A percentile compares a stretch with the other conserved stretches of the same genome.
These are phyloP conservation scores for Sarcophilus harrisii DNA, from an alignment of 2,797 vertebrate genomes.

Conservation along the genomic window DNA sequence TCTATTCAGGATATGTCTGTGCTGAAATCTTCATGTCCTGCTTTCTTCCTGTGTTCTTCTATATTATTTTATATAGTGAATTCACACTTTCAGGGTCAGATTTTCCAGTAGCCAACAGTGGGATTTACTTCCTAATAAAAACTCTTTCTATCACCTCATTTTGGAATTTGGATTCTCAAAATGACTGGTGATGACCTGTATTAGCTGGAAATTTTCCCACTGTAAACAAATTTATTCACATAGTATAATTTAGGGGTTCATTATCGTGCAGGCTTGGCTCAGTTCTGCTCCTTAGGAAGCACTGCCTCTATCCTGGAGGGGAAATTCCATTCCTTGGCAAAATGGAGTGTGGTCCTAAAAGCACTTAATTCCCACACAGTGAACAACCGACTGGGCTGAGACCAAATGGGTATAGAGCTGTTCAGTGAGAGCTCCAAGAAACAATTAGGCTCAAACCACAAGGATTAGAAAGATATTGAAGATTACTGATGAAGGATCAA, in stretches of 20 bases:
- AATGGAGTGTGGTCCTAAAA: background rate
- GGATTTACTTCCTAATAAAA: slow-evolving; percentile 17
- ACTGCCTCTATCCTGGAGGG: slow-evolving; percentile 36
- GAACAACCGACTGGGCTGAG: background rate
- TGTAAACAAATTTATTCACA: background rate
- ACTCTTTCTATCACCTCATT: background rate
- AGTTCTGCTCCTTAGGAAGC: slow-evolving; percentile 31
- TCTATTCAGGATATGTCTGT: slow-evolving; percentile 21
- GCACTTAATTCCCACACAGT: slow-evolving; percentile 25
- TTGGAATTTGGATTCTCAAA: background rate
- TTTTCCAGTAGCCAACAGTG: background rate
- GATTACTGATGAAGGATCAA: background rate
- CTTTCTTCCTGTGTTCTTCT: background rate
- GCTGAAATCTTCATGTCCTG: background rate
- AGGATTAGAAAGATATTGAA: slow-evolving; percentile 3
- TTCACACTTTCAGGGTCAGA: background rate
- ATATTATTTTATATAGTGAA: background rate
- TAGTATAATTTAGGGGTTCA: background rate
- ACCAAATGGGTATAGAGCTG: background rate
- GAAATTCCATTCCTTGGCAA: slow-evolving; percentile 14
- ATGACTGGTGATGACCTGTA: background rate
- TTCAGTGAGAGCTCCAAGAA: background rate
- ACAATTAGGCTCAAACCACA: background rate
- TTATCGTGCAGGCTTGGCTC: slow-evolving; percentile 5
- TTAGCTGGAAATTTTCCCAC: slow-evolving; percentile 10